phyloP scores from a whole-genome alignment of 2,797 vertebrate species.

The Melanogrammus aeglefinus region DNA sequence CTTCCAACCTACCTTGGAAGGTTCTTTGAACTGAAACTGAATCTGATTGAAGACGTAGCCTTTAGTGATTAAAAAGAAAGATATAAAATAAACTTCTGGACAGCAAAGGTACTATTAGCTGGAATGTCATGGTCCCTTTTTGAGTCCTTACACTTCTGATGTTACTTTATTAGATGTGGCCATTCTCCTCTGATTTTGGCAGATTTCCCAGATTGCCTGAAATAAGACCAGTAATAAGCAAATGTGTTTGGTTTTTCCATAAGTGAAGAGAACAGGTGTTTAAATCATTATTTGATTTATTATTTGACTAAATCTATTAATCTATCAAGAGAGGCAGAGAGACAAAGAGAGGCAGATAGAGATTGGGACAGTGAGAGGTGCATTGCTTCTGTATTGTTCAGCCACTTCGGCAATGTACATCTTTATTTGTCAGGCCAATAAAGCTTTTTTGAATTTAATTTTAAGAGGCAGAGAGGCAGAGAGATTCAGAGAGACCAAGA shows the following conservation, averaged over 20 bases:
- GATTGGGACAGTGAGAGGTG: no score
- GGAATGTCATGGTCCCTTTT: background rate
- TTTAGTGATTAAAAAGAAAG: slow-evolving; percentile 40
- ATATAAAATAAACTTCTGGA: background rate
- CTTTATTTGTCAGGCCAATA: no score
- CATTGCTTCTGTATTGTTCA: no score
- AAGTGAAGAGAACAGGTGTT: background rate
- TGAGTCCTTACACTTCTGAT: slow-evolving; percentile 43
- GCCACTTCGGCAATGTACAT: no score
- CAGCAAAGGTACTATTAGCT: background rate
- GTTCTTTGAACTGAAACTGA: slow-evolving; percentile 10
- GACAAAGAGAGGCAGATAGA: background rate
- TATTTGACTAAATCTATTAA: background rate
- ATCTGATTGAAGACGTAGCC: slow-evolving; percentile 12
- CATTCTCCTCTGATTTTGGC: slow-evolving; percentile 23
- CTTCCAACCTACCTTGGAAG: slow-evolving; percentile 29
- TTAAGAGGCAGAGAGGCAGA: background rate
- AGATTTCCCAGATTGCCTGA: slow-evolving; percentile 31
- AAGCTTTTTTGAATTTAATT: no score
- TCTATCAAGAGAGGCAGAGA: background rate
- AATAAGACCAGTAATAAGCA: slow-evolving; percentile 15
- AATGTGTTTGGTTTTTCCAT: background rate
- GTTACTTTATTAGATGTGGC: background rate
- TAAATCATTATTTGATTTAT: background rate
- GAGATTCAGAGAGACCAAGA: background rate